A percentile compares a stretch with the other conserved stretches of the same genome.
Evolutionary conservation across 35 echinoderm and acorn worm genomes (phyloP).

Genomic region (Amphiura filiformis): DNA sequence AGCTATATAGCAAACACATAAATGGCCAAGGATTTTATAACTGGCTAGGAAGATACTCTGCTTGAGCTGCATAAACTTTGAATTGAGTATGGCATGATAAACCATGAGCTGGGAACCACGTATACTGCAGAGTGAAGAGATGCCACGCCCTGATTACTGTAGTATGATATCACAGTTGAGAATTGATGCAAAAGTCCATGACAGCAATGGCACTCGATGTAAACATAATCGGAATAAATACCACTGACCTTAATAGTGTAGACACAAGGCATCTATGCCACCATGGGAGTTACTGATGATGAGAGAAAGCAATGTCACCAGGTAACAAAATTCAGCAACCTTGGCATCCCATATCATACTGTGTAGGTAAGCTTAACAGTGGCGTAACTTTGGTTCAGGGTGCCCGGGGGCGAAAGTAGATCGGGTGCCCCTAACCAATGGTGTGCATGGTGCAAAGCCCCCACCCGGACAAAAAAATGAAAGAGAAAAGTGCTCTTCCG

Average conservation of each 20-base stretch:
- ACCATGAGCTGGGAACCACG: background rate
- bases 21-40: background rate
- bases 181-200: background rate
- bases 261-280: background rate
- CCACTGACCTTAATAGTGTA: background rate
- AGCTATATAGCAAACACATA: background rate
- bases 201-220: background rate
- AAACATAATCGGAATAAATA: background rate
- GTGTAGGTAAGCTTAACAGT: too few relatives aligned
- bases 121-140: background rate
- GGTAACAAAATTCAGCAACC: background rate
- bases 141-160: background rate
- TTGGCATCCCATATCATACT: background rate
- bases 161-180: background rate
- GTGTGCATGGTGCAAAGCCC: too few relatives aligned
- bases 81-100: background rate
- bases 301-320: background rate
- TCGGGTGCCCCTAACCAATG: too few relatives aligned
- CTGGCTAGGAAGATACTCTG: background rate
- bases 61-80: background rate
- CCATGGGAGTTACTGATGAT: background rate
- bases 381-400: too few relatives aligned
- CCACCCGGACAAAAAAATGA: too few relatives aligned
- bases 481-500: too few relatives aligned
- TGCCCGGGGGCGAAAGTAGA: too few relatives aligned